Base-by-base conservation (phyloP, 64 coral and sea anemone genomes). In the Stichodactyla helianthus region DNA sequence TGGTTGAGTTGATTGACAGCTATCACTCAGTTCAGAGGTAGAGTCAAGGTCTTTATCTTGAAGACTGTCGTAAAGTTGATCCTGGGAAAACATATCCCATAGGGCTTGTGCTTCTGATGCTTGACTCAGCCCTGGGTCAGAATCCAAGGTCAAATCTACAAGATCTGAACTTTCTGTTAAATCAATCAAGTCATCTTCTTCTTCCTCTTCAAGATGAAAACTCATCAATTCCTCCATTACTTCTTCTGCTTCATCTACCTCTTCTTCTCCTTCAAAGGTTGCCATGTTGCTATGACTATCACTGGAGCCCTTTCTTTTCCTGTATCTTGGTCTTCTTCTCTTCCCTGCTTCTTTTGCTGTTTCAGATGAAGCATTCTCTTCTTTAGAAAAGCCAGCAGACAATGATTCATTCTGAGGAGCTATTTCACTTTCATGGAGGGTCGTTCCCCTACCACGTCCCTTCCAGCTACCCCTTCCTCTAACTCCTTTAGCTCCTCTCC, bases 111-210 rank as follows among this genome's bases (percentile, higher is more conserved):
- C 50, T n/a, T 84, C 83, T 8, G 83, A 84, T 1, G 19, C 9
- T 54, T 84, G 83, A 51, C 83, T 84, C 10, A 84, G 55, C 6
- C 83, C 83, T 31, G 54, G n/a, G 27, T 84, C 83, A 25, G 59
- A 2, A 8, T 84, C 83, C 31, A 84, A 84, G 55, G 59, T 54
- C 52, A 84, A 54, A 84, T 84, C 83, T 0, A 84, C 55, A 84
- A 84, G 83, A 50, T 60, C 11, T 74, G 68, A 10, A 31, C 25
- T 52, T 53, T 82, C 54, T 25, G 44, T 18, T 20, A 51, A 82
- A 18, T 82, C 23, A 82, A 82, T 82, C 50, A 82, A 35, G 50
- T 82, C 22, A 8, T 82, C 12, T 22, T 82, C 79, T 20, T 82
- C 79, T 50, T 82, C 79, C 7, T 82, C 79, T 57, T 82, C 54